Base-by-base conservation (phyloP, 2,888 invertebrate genomes). In the Papilio elwesi region DNA sequence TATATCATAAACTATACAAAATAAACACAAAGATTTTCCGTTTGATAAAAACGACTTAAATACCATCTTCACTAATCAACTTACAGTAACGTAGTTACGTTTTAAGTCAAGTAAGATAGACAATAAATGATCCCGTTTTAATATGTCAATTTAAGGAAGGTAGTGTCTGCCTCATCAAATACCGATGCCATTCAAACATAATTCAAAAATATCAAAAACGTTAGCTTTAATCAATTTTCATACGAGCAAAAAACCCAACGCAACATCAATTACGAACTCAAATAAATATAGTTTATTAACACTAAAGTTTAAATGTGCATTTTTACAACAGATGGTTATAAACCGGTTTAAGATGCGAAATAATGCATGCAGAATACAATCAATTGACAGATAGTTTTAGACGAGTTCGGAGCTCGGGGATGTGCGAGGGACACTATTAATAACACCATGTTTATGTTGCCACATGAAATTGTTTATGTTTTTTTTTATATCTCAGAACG, bases 401-500 rank as follows among this genome's bases (percentile, higher is more conserved):
- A 43, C 51, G 74, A 70, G 78, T 76, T 79, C 77, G 75, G 78
- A 79, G 53, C 13, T 15, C 43, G 16, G 26, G 13, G 15, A 47
- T 47, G 49, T 26, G 15, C 83, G 85, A 82, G 81, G 78, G 70
- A 77, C 81, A 85, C 90, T 91, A 90, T 87, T 90, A 89, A 90
- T 91, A 91, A 87, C 89, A 80, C 81, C 75, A 36, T 89, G 90
- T 90, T 90, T 91, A 90, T 88, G 83, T 80, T 79, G 78, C 82
- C 83, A 89, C 88, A 91, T 87, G 88, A 84, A 84, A 89, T 84
- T 90, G 90, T 91, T 91, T 90, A 90, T 86, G 76, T 83, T 86
- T 85, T 85, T 86, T 83, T 78, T 80, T 36, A 59, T 26, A n/a
- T 51, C 15, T 49, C 11, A 16, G 38, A 47, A 55, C 43, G 15